A percentile compares a stretch with the other conserved stretches of the same genome.
Conservation (phyloP, 2,797 vertebrate species). For the Acanthopagrus latus region DNA sequence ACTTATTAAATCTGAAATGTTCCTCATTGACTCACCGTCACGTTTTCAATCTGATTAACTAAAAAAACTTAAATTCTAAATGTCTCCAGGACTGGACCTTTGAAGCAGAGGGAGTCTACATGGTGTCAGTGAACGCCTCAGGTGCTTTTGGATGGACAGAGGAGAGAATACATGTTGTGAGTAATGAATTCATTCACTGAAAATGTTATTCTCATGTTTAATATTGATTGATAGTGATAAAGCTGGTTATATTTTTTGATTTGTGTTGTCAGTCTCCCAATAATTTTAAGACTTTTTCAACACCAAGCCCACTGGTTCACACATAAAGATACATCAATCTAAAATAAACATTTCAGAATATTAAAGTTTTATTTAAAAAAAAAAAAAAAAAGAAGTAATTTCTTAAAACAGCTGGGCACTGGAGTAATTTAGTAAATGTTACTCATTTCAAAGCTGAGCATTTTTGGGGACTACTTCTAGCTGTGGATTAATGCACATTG, state of each 20-base stretch:
- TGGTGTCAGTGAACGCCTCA: conserved; percentile 69
- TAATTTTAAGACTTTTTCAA: too few species aligned
- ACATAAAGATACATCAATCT: too few species aligned
- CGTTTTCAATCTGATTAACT: background rate
- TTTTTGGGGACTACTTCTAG: too few species aligned
- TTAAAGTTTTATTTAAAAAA: too few species aligned
- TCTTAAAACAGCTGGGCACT: too few species aligned
- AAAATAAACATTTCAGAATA: too few species aligned
- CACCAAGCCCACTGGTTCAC: too few species aligned
- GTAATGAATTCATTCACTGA: conserved; percentile 7
- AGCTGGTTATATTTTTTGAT: background rate
- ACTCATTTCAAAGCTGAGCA: too few species aligned
- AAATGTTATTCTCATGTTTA: background rate
- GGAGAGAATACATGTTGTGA: conserved; percentile 62
- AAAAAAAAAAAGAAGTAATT: too few species aligned
- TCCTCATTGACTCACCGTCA: too few species aligned
- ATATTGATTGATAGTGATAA: background rate
- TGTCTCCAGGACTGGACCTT: conserved; percentile 62
- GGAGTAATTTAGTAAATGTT: too few species aligned
- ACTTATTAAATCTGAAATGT: background rate
- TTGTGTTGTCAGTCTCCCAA: background rate
- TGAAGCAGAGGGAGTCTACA: conserved; percentile 59
- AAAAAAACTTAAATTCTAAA: background rate
- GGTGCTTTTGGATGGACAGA: conserved; percentile 62
- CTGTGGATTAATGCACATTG: too few species aligned